Conservation (phyloP, 2,797 vertebrate species). For the Gallinago stenura region DNA sequence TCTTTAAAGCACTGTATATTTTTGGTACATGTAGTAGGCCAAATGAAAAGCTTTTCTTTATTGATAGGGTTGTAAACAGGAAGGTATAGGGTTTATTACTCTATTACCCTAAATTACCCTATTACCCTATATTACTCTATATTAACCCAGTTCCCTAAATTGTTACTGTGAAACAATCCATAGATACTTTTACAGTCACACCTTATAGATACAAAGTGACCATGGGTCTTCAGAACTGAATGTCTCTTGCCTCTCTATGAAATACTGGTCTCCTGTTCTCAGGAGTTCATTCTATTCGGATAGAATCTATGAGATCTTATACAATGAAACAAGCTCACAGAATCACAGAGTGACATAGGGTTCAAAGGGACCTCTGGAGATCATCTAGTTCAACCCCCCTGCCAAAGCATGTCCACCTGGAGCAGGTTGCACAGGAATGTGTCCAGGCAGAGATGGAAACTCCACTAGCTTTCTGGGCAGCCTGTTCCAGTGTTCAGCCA, state of each 20-base stretch:
- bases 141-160: neutral
- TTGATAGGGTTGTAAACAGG: neutral
- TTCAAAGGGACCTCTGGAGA: too few species aligned
- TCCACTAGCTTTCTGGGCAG: too few species aligned
- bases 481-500: too few species aligned
- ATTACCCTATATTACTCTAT: neutral
- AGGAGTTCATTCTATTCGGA: neutral
- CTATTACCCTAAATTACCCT: neutral
- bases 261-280: neutral
- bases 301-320: neutral
- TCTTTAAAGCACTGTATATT: neutral
- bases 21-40: neutral
- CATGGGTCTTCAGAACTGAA: neutral
- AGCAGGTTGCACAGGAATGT: too few species aligned
- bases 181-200: neutral
- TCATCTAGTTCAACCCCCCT: too few species aligned
- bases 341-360: too few species aligned
- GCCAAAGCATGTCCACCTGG: too few species aligned
- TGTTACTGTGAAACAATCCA: neutral
- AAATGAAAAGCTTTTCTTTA: neutral
- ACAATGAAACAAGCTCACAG: neutral
- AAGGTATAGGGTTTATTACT: neutral
- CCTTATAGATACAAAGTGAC: neutral
- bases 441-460: too few species aligned
- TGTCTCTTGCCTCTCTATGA: neutral